These are phyloP conservation scores for Mobula hypostoma DNA, from an alignment of 2,113 vertebrate genomes.

Conservation along the genomic window DNA sequence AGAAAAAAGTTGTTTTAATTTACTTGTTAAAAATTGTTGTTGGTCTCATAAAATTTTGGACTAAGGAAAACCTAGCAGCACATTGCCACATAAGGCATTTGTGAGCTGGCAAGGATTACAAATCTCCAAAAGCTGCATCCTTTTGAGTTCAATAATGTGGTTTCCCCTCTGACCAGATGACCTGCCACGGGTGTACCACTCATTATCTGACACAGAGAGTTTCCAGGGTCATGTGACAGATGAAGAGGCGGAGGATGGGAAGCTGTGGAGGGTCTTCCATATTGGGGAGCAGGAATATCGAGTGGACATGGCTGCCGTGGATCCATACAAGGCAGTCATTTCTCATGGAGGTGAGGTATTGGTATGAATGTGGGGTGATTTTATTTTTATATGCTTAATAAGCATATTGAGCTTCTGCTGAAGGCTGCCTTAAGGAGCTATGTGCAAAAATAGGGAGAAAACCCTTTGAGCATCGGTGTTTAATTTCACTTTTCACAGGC, in stretches of 20 bases:
- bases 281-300: conserved; percentile 53
- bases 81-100: too few relatives aligned
- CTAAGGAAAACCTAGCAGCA: not conserved
- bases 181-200: conserved; percentile 49
- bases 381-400: not conserved
- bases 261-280: conserved; percentile 64
- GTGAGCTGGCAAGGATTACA: too few relatives aligned
- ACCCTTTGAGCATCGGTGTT: not conserved
- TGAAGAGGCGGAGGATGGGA: conserved; percentile 57
- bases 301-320: conserved; percentile 67
- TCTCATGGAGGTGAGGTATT: conserved; percentile 69
- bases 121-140: not conserved
- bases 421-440: not conserved
- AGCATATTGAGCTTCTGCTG: too few relatives aligned
- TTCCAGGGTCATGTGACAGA: conserved; percentile 51
- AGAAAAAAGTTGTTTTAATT: not conserved
- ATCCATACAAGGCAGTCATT: conserved; percentile 69
- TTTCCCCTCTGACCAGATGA: conserved; percentile 56
- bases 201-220: conserved; percentile 30
- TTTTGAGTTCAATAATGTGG: not conserved
- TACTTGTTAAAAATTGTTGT: not conserved
- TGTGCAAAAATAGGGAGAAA: not conserved
- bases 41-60: not conserved
- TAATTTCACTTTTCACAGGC: not conserved
- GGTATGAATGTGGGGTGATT: not conserved